Base-by-base conservation (phyloP, 2,797 vertebrate genomes). In the Syngnathus acus region DNA sequence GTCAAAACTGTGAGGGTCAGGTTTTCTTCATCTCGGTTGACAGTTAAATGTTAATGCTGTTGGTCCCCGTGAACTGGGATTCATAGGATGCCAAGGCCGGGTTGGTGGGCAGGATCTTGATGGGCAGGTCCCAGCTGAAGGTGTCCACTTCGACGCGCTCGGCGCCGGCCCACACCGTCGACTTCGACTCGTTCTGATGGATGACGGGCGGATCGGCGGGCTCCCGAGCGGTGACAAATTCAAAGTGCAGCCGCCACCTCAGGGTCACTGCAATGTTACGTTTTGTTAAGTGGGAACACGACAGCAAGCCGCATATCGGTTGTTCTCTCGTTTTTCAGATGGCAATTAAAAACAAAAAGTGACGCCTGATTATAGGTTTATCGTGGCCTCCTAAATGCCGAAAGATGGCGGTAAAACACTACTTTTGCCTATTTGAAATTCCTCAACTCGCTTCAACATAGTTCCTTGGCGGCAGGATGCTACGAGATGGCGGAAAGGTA, bases 101-200 rank as follows among this genome's bases (percentile, higher is more conserved):
- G 80, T 97, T 99, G 48, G 95, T 98, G 58, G 96, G 96, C 77
- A 99, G 89, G 67, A 99, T 93, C 89, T 95, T 97, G 83, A 99
- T 95, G 2, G 96, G 95, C 72, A 99, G 88, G 74, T 99, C 94
- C 96, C 96, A 99, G 82, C 95, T 99, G 89, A 99, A 98, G 55
- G 96, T 99, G 81, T 99, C 96, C 73, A 98, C 96, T 2, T 95
- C 92, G 0, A 99, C 92, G 40, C 94, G 93, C 80, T 95, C 94
- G 0, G 94, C 89, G 47, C 97, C 96, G 0, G 88, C 91, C 95
- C 97, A 99, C 42, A 92, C 89, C 0, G 91, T 80, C 51, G 93
- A 91, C 69, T 99, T 95, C 0, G 92, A 89, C 65, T 94, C 94
- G 85, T 92, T 94, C 87, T 93, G 87, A 51, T 91, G 89, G 23